A percentile compares a stretch with the other conserved stretches of the same genome.
These are phyloP conservation scores for Syngnathus rostellatus DNA, from an alignment of 2,797 vertebrate species.

Conservation along the genomic window DNA sequence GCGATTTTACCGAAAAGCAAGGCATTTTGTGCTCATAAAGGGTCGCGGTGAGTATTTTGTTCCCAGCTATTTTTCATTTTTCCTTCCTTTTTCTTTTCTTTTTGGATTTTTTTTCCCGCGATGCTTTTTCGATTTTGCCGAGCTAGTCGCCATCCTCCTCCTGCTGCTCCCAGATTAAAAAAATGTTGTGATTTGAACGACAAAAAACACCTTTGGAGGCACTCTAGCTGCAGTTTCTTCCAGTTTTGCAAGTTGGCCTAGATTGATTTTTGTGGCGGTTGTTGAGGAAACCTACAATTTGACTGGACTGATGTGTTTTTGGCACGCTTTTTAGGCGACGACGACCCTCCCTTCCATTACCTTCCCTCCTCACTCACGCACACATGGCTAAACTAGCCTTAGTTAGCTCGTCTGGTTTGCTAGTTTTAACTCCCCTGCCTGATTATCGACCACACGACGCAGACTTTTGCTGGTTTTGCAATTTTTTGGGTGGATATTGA, in stretches of 20 bases:
- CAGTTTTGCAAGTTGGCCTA: slow-evolving; percentile 33
- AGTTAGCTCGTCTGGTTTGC: slow-evolving; percentile 22
- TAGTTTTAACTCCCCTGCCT: slow-evolving; percentile 22
- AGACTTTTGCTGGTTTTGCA: slow-evolving; percentile 34
- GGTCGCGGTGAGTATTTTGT: slow-evolving; percentile 76
- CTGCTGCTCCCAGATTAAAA: slow-evolving; percentile 4
- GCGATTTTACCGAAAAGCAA: slow-evolving; percentile 60
- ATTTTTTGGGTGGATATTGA: slow-evolving; percentile 36
- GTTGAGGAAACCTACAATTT: slow-evolving; percentile 44
- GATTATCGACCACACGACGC: slow-evolving; percentile 11
- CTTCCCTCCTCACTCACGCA: neutral
- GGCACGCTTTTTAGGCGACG: slow-evolving; percentile 21
- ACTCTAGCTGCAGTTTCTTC: slow-evolving; percentile 30
- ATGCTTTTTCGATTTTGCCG: slow-evolving; percentile 55
- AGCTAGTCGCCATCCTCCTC: slow-evolving; percentile 17
- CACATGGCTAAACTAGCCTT: slow-evolving; percentile 31
- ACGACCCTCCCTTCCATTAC: neutral
- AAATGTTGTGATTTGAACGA: slow-evolving; percentile 40
- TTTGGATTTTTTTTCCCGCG: slow-evolving; percentile 65
- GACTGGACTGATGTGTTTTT: slow-evolving; percentile 49
- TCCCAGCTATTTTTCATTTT: slow-evolving; percentile 65
- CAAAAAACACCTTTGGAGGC: slow-evolving; percentile 38
- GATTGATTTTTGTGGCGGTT: slow-evolving; percentile 45
- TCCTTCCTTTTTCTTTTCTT: slow-evolving; percentile 59
- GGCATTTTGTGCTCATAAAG: slow-evolving; percentile 68